These are phyloP conservation scores for Pseudocheirus occidentalis DNA, from an alignment of 2,797 vertebrate genomes.

Conservation along the genomic window DNA sequence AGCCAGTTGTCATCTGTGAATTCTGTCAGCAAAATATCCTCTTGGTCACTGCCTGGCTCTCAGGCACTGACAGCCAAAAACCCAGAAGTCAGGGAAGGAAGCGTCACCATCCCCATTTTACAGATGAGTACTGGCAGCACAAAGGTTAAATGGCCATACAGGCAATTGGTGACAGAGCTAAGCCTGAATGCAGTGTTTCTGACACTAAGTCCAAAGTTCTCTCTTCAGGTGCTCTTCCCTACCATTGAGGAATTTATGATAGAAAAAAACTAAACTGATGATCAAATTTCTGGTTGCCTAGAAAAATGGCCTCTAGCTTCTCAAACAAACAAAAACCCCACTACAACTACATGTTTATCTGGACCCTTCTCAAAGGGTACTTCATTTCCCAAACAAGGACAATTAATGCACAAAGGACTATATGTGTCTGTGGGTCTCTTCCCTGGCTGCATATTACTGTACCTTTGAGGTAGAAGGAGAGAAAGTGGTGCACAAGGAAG, in stretches of 20 bases:
- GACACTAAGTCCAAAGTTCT: background rate
- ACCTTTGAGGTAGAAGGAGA: slow-evolving; percentile 96
- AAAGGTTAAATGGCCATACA: too few species aligned
- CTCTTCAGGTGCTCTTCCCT: background rate
- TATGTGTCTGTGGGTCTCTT: background rate
- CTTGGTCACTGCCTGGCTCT: background rate
- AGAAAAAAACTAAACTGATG: background rate
- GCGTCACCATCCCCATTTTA: background rate
- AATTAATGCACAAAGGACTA: background rate
- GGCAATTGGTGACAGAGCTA: background rate
- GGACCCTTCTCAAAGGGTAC: background rate
- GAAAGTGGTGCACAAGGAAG: slow-evolving; percentile 96
- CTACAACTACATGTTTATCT: background rate
- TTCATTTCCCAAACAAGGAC: background rate
- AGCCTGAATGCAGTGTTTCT: background rate
- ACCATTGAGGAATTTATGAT: background rate
- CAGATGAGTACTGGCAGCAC: background rate
- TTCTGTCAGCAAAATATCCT: background rate
- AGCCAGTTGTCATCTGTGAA: background rate
- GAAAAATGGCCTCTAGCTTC: background rate
- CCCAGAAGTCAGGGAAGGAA: background rate
- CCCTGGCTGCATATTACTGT: slow-evolving; percentile 50
- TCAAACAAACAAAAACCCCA: background rate
- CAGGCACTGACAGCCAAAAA: background rate
- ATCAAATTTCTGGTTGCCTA: background rate